phyloP scores from a whole-genome alignment of 2,113 vertebrate species.

The Oncorhynchus tshawytscha region DNA sequence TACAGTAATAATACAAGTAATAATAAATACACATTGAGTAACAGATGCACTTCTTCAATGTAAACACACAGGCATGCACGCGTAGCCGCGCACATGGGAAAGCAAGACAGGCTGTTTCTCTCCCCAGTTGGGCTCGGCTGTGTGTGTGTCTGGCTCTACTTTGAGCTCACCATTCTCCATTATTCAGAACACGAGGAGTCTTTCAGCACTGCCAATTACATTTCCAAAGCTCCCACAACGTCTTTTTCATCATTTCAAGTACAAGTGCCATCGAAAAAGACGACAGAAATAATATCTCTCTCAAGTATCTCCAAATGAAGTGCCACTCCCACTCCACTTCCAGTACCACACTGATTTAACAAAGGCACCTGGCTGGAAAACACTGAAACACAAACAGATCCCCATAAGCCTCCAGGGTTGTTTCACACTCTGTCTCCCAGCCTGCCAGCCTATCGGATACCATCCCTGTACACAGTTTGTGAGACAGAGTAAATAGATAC shows the following conservation, averaged over 20 bases:
- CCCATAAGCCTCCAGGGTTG: conserved; percentile 23
- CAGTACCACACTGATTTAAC: conserved; percentile 64
- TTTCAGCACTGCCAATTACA: neutral
- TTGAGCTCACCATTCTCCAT: too few relatives aligned
- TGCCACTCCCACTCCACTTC: conserved; percentile 66
- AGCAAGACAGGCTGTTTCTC: too few relatives aligned
- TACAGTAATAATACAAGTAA: too few relatives aligned
- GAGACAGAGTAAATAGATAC: conserved; percentile 53
- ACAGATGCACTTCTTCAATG: neutral
- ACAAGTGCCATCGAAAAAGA: conserved; percentile 49
- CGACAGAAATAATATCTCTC: conserved; percentile 30
- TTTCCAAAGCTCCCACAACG: neutral
- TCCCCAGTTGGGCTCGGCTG: conserved; percentile 9
- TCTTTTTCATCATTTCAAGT: conserved; percentile 44
- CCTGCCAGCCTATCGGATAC: conserved; percentile 27
- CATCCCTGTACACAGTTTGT: conserved; percentile 40
- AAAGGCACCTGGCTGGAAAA: conserved; percentile 65
- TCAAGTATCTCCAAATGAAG: conserved; percentile 68
- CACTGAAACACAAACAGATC: conserved; percentile 61
- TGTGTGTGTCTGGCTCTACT: too few relatives aligned
- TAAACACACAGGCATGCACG: conserved; percentile 19
- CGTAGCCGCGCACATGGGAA: conserved; percentile 1
- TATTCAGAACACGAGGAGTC: neutral
- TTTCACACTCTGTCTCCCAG: conserved; percentile 40
- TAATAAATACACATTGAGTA: too few relatives aligned